Evolutionary conservation across 2,888 invertebrate genomes (phyloP), one percentile per base, ranked within the genome.

Genomic region (Platycheirus albimanus): DNA sequence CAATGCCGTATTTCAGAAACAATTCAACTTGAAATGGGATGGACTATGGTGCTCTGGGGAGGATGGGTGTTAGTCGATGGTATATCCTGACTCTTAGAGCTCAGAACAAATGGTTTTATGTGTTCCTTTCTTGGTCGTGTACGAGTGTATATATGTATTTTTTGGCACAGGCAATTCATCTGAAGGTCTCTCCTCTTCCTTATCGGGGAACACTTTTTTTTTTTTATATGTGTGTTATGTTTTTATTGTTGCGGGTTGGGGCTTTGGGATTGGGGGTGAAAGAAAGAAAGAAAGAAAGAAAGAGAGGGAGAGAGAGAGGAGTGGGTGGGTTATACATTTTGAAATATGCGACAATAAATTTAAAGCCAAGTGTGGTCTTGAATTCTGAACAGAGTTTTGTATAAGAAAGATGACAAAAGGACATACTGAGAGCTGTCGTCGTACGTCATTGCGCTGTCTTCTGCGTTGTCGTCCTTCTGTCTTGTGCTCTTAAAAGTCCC

Each of bases 311-410:
- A n/a, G n/a, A n/a, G n/a, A n/a, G n/a, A n/a, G n/a, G n/a, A n/a
- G n/a, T n/a, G n/a, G n/a, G n/a, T n/a, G n/a, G n/a, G 51, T 70
- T 56, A 69, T 11, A 36, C 38, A 58, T 66, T 81, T 33, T 76
- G 76, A 76, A 81, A 76, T 81, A 76, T 81, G 80, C 70, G 58
- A 66, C 70, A 71, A 67, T 81, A 81, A 81, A 81, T 81, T 76
- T 64, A 71, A 71, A 70, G 71, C 45, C 76, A 81, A 80, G 58
- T 80, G 63, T 76, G 80, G 80, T 80, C 80, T 70, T 75, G 75
- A 80, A 80, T 33, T 75, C 10, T 56, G 80, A 80, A 64, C 64
- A 75, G 66, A 70, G n/a, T 58, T 76, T 80, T 76, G 76, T 70
- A 81, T 81, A 76, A 76, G 76, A 81, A 81, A 71, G 41, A 81